Conservation (phyloP, 2,888 invertebrate genomes). For the Cacoxenus indagator region DNA sequence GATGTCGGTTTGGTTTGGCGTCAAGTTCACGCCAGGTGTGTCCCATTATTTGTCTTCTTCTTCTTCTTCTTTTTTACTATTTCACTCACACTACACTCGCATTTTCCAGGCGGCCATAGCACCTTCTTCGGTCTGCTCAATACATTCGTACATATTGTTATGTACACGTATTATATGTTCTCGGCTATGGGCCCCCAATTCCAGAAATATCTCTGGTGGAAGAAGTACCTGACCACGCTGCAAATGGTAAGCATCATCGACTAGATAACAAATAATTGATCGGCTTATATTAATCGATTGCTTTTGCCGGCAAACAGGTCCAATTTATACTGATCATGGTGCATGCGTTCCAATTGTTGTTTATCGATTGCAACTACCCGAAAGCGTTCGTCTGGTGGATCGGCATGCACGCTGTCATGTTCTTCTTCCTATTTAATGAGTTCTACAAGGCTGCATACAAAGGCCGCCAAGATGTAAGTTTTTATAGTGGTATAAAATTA, state of each 20-base stretch:
- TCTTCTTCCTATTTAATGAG: slow-evolving; percentile 94
- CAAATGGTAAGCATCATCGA: slow-evolving; percentile 82
- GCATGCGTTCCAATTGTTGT: slow-evolving; percentile 92
- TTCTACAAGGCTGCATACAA: slow-evolving; percentile 90
- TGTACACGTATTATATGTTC: slow-evolving; percentile 95
- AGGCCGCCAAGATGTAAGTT: slow-evolving; percentile 67
- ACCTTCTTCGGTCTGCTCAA: slow-evolving; percentile 96
- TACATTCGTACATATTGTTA: slow-evolving; percentile 96
- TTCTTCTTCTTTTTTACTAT: background rate
- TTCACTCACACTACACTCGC: too few species aligned
- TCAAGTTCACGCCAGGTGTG: slow-evolving; percentile 92
- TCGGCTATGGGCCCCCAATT: slow-evolving; percentile 90
- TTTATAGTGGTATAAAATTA: background rate
- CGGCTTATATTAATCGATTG: background rate
- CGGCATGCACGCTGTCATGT: slow-evolving; percentile 94
- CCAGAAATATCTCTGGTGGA: slow-evolving; percentile 95
- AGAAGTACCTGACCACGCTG: slow-evolving; percentile 90
- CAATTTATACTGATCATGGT: slow-evolving; percentile 92
- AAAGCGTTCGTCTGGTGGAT: slow-evolving; percentile 97
- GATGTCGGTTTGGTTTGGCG: slow-evolving; percentile 97
- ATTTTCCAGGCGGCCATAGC: slow-evolving; percentile 87
- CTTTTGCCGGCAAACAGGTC: slow-evolving; percentile 73
- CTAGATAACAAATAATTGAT: background rate
- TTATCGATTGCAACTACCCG: slow-evolving; percentile 93
- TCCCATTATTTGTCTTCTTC: slow-evolving; percentile 4